Conservation (phyloP, 1,140 invertebrate genomes). For the Heliconius congener region DNA sequence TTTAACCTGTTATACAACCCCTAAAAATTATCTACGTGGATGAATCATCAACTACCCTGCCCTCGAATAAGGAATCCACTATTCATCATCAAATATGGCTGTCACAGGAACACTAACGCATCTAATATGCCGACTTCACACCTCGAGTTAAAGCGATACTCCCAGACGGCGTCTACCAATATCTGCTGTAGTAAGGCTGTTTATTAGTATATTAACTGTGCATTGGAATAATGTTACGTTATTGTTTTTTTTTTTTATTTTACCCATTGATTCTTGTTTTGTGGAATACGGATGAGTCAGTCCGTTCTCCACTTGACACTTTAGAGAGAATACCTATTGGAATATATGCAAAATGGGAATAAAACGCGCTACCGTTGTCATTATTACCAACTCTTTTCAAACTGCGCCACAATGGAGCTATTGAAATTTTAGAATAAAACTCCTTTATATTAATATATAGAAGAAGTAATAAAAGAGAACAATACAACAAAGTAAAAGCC, state of each 20-base stretch:
- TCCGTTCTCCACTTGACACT: background rate
- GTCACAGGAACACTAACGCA: slow-evolving; percentile 55
- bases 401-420: too few species aligned
- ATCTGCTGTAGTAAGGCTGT: background rate
- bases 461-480: too few species aligned
- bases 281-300: background rate
- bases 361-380: too few species aligned
- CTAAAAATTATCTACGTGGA: background rate
- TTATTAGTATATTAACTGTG: background rate
- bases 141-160: slow-evolving; percentile 49
- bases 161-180: slow-evolving; percentile 19
- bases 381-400: too few species aligned
- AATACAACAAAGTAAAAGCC: too few species aligned
- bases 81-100: slow-evolving; percentile 28
- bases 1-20: background rate
- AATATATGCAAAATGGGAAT: background rate
- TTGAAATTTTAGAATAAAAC: too few species aligned
- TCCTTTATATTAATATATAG: too few species aligned
- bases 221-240: background rate
- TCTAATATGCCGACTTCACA: slow-evolving; percentile 58
- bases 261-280: too few species aligned
- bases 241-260: background rate
- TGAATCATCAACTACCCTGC: slow-evolving; percentile 42
- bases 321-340: background rate
- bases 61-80: slow-evolving; percentile 39